These are phyloP conservation scores for Brevimyrus niger DNA, from an alignment of 2,113 vertebrate genomes.

Conservation along the genomic window DNA sequence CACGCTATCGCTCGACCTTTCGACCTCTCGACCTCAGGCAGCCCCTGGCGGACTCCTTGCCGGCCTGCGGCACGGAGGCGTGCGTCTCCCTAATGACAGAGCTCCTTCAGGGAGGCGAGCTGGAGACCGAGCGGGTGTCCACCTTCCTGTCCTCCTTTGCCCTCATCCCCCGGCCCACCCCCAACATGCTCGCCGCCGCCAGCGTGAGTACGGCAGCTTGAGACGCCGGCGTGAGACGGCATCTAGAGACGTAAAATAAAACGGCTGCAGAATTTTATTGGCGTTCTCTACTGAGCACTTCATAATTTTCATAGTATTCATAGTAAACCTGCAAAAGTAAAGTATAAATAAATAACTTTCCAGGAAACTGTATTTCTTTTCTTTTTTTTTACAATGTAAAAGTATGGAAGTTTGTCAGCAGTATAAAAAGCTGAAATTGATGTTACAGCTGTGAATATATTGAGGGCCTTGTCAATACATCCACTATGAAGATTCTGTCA, in stretches of 20 bases:
- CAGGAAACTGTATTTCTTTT: background rate
- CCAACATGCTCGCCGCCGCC: conserved; percentile 57
- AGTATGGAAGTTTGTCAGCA: background rate
- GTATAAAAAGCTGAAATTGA: background rate
- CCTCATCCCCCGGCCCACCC: conserved; percentile 65
- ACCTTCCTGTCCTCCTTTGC: conserved; percentile 64
- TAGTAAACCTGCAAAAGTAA: background rate
- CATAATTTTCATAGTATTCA: background rate
- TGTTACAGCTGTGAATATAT: background rate
- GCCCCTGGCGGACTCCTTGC: conserved; percentile 66
- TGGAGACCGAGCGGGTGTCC: conserved; percentile 57
- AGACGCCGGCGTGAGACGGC: no score
- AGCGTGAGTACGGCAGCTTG: conserved; percentile 54
- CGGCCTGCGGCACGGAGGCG: conserved; percentile 69
- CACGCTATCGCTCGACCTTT: background rate
- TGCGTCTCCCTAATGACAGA: conserved; percentile 67
- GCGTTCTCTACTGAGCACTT: background rate
- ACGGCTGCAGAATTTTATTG: background rate
- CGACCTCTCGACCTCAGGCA: conserved; percentile 57
- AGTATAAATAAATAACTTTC: background rate
- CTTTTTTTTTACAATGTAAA: background rate
- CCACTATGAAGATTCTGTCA: background rate
- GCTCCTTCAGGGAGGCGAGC: conserved; percentile 56
- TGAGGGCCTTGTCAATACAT: background rate
- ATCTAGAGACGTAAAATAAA: background rate